These are phyloP conservation scores for Drosophila lacertosa DNA, from an alignment of 1,140 invertebrate species.

Conservation along the genomic window DNA sequence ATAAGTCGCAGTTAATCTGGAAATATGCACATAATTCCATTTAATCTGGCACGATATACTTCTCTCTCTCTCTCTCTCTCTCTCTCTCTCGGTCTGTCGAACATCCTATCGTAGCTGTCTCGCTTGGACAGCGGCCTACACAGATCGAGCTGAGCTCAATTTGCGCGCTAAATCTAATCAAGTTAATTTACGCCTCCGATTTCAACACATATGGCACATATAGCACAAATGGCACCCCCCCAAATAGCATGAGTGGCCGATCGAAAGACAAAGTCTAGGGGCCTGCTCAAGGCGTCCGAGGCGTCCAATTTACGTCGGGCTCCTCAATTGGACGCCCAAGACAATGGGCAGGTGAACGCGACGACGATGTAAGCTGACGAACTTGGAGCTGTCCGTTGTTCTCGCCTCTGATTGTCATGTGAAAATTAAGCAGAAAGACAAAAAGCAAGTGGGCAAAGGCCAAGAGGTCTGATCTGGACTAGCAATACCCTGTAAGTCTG, in stretches of 20 bases:
- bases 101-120: not conserved
- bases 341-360: conserved; percentile 17
- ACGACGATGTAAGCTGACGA: conserved; percentile 11
- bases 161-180: conserved; percentile 77
- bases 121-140: conserved; percentile 30
- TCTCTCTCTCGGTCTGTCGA: conserved; percentile 6
- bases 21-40: conserved; percentile 7
- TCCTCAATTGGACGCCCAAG: conserved; percentile 24
- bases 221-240: conserved; percentile 50
- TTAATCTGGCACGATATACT: conserved; percentile 24
- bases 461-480: not conserved
- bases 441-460: not conserved
- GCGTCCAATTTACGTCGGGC: conserved; percentile 20
- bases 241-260: not conserved
- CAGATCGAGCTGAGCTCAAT: conserved; percentile 48
- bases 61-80: not conserved
- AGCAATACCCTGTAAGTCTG: not conserved
- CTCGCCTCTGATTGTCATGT: conserved; percentile 4
- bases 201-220: conserved; percentile 18
- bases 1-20: conserved; percentile 9
- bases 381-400: conserved; percentile 27
- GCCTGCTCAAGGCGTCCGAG: conserved; percentile 5
- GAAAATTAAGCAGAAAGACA: not conserved
- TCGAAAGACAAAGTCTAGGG: conserved; percentile 22
- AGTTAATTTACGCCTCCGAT: conserved; percentile 70